Evolutionary conservation across 2,113 vertebrate genomes (phyloP), one percentile per base, ranked within the genome.

Genomic region (Glareola pratincola): DNA sequence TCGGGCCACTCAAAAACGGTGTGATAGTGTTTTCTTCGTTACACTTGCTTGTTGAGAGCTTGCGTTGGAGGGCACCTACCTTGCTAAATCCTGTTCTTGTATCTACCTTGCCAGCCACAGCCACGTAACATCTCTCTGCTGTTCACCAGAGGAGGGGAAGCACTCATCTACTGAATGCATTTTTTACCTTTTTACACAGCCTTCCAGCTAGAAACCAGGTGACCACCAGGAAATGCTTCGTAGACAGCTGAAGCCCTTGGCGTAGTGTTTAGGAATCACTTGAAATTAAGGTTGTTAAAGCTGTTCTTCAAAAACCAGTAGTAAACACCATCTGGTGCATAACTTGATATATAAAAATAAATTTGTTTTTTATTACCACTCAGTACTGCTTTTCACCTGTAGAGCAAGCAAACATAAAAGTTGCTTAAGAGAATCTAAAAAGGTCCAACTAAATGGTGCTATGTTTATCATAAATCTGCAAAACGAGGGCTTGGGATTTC

Each of bases 121-220:
- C 34, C n/a, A 0, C 4, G 24, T 41, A 48, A 60, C 39, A 8
- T 8, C 47, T n/a, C 47, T 12, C 27, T 23, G 71, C 36, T 43
- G 0, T 22, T 47, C n/a, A 26, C 50, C 43, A 15, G 36, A 48
- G 48, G 12, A 47, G 56, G 26, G 17, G 56, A 62, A 19, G 18
- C 3, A 34, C 16, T 34, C 5, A 34, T 20, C n/a, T 37, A 9
- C 0, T 16, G 14, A 48, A 64, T 0, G 3, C 12, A 36, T 13
- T 50, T 72, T 39, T 50, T 29, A 63, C 36, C 36, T 29, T 23
- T 50, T 16, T 50, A 27, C 34, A 51, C 66, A 56, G 19, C 22
- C 50, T 45, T 57, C 72, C 81, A 39, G 66, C 67, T 39, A 73
- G 43, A 59, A 79, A 39, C 12, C 27, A 73, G 59, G 27, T 1